Conservation (phyloP, 2,113 vertebrate species). For the Pipra filicauda region DNA sequence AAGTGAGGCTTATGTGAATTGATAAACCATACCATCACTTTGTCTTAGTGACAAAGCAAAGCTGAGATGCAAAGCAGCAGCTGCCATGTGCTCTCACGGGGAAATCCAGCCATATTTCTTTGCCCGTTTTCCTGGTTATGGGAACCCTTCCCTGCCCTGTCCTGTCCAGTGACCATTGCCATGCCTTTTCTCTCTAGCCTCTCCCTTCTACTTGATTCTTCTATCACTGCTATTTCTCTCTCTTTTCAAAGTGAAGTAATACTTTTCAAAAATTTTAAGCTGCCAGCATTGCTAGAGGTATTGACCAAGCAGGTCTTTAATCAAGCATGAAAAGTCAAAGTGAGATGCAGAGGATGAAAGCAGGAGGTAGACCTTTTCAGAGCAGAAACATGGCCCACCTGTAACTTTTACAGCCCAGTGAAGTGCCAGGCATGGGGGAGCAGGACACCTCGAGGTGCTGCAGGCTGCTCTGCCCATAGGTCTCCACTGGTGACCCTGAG, state of each 20-base stretch:
- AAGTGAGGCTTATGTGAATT: neutral
- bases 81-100: neutral
- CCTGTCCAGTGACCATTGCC: neutral
- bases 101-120: neutral
- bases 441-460: neutral
- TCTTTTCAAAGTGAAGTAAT: neutral
- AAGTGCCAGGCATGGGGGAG: neutral
- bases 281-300: neutral
- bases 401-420: neutral
- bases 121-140: neutral
- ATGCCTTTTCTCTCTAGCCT: neutral
- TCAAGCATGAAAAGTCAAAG: neutral
- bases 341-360: neutral
- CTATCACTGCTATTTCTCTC: neutral
- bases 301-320: neutral
- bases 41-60: neutral
- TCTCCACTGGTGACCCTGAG: neutral
- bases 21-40: neutral
- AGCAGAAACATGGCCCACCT: neutral
- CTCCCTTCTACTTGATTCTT: neutral
- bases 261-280: neutral
- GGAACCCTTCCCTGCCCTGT: neutral
- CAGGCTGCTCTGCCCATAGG: neutral
- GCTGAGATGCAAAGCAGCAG: neutral
- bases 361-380: neutral